Evolutionary conservation across 35 echinoderm and acorn worm genomes (phyloP), one percentile per base, ranked within the genome.

Genomic region (Diadema setosum): DNA sequence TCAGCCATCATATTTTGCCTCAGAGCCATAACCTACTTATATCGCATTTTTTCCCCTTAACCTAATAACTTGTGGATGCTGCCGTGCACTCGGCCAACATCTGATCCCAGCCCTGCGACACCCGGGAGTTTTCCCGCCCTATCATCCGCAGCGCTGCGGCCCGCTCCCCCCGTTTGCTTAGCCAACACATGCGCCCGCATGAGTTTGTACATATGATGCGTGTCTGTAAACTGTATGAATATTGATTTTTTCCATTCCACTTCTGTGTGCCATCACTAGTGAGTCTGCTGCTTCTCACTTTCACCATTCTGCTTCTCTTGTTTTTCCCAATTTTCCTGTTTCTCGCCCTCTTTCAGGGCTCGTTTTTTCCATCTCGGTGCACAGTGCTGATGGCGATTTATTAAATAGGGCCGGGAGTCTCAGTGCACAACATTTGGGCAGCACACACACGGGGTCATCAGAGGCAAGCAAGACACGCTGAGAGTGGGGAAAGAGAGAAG

Each of bases 31-130:
- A 67, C 63, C 63, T 67, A 67, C 25, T 67, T 67, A n/a, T 67
- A 67, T 67, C 63, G 63, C 63, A 67, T 67, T 67, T 67, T 67
- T 67, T 33, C 63, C 63, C 63, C 63, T 67, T 67, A 67, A 67
- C 63, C 63, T 67, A 67, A 67, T 67, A 67, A 67, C 63, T 67
- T 67, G 63, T 67, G 63, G 63, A 67, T 67, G 63, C 63, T 67
- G 21, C 29, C 63, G 24, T 67, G 63, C 63, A 67, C 63, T 67
- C 37, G 12, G 12, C 63, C 63, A 67, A 67, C 63, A 67, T 67
- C 63, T 16, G 63, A 67, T 67, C 25, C 27, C 25, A 32, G 30
- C 21, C 27, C 63, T 67, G 30, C 25, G 27, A 67, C 63, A 26
- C 21, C 30, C 63, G 27, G 1, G 63, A 67, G 63, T 5, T 67